phyloP scores from a whole-genome alignment of 2,888 invertebrate species.

The Luperina testacea region DNA sequence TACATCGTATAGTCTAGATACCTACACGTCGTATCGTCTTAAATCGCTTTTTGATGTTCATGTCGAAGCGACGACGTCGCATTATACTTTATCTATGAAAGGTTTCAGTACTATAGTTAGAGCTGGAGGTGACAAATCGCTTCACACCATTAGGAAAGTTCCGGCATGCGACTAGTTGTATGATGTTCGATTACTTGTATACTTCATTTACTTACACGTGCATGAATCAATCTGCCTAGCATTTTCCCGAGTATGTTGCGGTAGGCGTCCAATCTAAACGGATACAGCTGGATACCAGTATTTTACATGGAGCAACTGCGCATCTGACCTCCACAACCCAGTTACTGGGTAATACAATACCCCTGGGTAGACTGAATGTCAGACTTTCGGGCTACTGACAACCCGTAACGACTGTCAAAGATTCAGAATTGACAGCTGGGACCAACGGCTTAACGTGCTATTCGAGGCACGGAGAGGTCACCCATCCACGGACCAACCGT shows the following conservation, averaged over 20 bases:
- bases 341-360: background rate
- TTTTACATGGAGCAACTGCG: background rate
- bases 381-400: background rate
- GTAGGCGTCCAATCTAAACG: background rate
- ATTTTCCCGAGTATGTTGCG: background rate
- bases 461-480: no score
- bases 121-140: conserved; percentile 51
- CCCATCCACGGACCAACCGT: no score
- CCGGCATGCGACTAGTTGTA: background rate
- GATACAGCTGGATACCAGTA: background rate
- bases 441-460: no score
- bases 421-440: no score
- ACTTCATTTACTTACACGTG: background rate
- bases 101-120: conserved; percentile 20
- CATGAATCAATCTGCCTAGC: background rate
- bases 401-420: background rate
- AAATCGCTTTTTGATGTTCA: conserved; percentile 67
- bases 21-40: conserved; percentile 28
- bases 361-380: no score
- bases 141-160: conserved; percentile 41
- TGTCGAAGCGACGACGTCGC: conserved; percentile 42
- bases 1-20: conserved; percentile 24
- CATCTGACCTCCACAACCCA: background rate
- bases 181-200: background rate
- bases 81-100: conserved; percentile 54